These are phyloP conservation scores for Caenorhabditis sp. DNA, from an alignment of 2,888 invertebrate species.

Conservation along the genomic window DNA sequence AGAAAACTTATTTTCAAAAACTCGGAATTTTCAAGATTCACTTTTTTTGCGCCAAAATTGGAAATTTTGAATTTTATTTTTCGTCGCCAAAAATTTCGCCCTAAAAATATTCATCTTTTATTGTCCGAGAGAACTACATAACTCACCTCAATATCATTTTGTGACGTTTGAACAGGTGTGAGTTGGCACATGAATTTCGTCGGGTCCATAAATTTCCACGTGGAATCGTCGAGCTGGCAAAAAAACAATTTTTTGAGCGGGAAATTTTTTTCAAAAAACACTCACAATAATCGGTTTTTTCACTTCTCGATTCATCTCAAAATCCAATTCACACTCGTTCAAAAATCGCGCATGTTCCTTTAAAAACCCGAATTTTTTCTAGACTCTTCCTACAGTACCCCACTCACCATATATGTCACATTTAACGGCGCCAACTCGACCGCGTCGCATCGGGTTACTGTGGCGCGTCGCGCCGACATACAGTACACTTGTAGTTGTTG, in stretches of 20 bases:
- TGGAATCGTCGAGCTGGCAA: slow-evolving; percentile 20
- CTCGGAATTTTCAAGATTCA: too few species aligned
- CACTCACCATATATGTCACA: slow-evolving; percentile 22
- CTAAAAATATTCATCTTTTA: not conserved
- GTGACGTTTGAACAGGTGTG: slow-evolving; percentile 14
- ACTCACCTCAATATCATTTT: slow-evolving; percentile 21
- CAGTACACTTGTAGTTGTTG: slow-evolving; percentile 15
- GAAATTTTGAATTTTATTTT: not conserved
- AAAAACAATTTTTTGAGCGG: slow-evolving; percentile 2
- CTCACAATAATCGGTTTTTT: slow-evolving; percentile 34
- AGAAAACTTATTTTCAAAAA: too few species aligned
- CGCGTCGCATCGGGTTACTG: slow-evolving; percentile 7
- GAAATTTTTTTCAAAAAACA: slow-evolving; percentile 2
- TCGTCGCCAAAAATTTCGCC: slow-evolving; percentile 2
- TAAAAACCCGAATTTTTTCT: not conserved
- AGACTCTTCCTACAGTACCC: not conserved
- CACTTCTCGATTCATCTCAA: slow-evolving; percentile 12
- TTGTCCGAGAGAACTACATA: not conserved
- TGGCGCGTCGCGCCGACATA: slow-evolving; percentile 18
- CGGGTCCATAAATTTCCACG: slow-evolving; percentile 31
- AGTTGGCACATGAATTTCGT: slow-evolving; percentile 27
- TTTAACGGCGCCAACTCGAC: slow-evolving; percentile 31
- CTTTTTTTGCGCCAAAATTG: not conserved
- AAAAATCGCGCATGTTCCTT: slow-evolving; percentile 27
- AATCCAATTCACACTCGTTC: slow-evolving; percentile 11